These are phyloP conservation scores for Apis florea DNA, from an alignment of 1,140 invertebrate species.

Conservation along the genomic window DNA sequence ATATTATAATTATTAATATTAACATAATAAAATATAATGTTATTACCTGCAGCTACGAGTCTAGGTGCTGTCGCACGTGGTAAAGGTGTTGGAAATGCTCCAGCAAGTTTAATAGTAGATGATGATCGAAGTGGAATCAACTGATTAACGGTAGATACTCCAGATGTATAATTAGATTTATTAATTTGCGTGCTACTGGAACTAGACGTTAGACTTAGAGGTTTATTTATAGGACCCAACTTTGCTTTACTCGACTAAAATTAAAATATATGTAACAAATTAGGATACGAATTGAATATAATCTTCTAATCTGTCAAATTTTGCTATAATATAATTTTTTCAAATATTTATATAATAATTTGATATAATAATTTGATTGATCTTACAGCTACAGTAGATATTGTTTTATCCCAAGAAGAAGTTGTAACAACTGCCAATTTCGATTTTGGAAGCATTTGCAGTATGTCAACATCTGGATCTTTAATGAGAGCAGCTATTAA, in stretches of 20 bases:
- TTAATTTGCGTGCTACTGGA: constrained; percentile 68
- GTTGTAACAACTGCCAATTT: constrained; percentile 80
- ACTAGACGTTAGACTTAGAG: constrained; percentile 68
- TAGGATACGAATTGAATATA: not conserved
- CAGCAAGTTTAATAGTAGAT: constrained; percentile 72
- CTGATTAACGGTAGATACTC: constrained; percentile 73
- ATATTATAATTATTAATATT: not conserved
- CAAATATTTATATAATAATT: too few relatives aligned
- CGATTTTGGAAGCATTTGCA: constrained; percentile 89
- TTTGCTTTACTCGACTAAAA: constrained; percentile 75
- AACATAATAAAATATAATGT: not conserved
- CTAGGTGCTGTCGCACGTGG: constrained; percentile 81
- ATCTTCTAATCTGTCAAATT: not conserved
- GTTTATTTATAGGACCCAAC: constrained; percentile 72
- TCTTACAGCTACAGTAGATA: constrained; percentile 73
- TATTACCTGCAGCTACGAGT: constrained; percentile 79
- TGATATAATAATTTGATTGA: constrained; percentile 2
- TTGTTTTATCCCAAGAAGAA: constrained; percentile 83
- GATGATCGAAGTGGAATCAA: constrained; percentile 75
- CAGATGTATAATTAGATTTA: constrained; percentile 72
- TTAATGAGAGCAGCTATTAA: constrained; percentile 93
- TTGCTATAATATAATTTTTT: too few relatives aligned
- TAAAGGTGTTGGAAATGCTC: constrained; percentile 73
- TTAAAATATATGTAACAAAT: constrained; percentile 11
- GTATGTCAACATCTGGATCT: constrained; percentile 95